Conservation (phyloP, 2,113 vertebrate species). For the Fulica atra region DNA sequence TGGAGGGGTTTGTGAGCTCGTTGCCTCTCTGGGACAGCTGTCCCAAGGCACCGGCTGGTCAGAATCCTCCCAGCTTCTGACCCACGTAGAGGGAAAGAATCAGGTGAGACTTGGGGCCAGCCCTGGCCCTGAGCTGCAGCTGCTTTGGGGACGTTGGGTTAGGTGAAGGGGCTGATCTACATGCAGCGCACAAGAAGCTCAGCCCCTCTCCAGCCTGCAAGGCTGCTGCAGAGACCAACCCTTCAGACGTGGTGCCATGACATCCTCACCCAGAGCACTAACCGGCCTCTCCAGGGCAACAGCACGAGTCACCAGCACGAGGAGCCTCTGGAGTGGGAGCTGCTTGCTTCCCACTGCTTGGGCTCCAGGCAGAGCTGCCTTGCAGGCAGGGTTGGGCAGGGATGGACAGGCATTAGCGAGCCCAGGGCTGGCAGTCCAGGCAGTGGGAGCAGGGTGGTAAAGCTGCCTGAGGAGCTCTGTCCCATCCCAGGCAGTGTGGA, state of each 20-base stretch:
- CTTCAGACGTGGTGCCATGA: no score
- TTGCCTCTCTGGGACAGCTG: not conserved
- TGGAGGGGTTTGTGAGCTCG: not conserved
- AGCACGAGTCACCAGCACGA: not conserved
- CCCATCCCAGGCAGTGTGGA: not conserved
- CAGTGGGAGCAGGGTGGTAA: no score
- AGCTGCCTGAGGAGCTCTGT: not conserved
- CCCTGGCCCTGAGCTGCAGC: not conserved
- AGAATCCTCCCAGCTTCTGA: not conserved
- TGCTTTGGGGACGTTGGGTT: not conserved
- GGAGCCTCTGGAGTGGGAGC: not conserved
- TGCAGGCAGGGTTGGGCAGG: not conserved
- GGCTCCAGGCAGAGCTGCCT: not conserved
- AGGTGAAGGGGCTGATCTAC: not conserved
- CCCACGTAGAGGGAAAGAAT: fast-evolving
- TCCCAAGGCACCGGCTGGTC: not conserved
- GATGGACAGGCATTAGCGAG: fast-evolving
- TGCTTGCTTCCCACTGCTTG: no score
- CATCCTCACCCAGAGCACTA: not conserved
- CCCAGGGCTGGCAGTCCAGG: not conserved
- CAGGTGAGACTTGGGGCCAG: not conserved
- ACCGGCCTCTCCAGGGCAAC: not conserved
- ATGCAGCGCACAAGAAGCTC: no score
- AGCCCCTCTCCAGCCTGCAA: not conserved
- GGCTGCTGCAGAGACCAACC: not conserved